phyloP scores from a whole-genome alignment of 2,113 vertebrate species.

The Oceanodroma tethys region DNA sequence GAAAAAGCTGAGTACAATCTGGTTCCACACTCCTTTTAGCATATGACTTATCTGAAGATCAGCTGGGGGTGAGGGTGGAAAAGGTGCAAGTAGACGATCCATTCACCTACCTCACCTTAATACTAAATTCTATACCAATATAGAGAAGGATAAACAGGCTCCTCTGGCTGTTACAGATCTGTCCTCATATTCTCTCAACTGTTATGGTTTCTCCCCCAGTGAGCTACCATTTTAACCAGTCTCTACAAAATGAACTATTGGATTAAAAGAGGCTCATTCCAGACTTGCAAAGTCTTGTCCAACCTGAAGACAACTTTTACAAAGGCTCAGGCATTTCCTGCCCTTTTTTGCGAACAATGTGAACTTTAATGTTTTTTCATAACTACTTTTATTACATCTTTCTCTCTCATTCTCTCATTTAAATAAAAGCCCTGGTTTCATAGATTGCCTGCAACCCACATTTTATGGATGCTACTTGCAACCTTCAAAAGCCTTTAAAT shows the following conservation, averaged over 20 bases:
- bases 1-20: background rate
- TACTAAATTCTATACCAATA: background rate
- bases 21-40: background rate
- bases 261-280: background rate
- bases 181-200: background rate
- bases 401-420: constrained; percentile 65
- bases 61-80: background rate
- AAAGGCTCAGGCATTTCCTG: background rate
- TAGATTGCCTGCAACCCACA: constrained; percentile 68
- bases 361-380: constrained; percentile 33
- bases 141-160: background rate
- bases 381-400: constrained; percentile 55
- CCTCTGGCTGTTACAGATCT: background rate
- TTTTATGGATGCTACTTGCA: constrained; percentile 74
- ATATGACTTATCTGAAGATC: background rate
- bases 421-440: constrained; percentile 70
- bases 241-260: background rate
- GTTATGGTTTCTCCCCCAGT: background rate
- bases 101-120: background rate
- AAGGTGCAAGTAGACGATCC: background rate
- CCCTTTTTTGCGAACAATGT: background rate
- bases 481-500: constrained; percentile 79
- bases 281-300: background rate
- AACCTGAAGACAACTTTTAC: background rate
- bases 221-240: background rate